Percentiles rank a stretch among this genome's conserved stretches.
Conservation (phyloP, 2,113 vertebrate genomes). For the Calonectris borealis region DNA sequence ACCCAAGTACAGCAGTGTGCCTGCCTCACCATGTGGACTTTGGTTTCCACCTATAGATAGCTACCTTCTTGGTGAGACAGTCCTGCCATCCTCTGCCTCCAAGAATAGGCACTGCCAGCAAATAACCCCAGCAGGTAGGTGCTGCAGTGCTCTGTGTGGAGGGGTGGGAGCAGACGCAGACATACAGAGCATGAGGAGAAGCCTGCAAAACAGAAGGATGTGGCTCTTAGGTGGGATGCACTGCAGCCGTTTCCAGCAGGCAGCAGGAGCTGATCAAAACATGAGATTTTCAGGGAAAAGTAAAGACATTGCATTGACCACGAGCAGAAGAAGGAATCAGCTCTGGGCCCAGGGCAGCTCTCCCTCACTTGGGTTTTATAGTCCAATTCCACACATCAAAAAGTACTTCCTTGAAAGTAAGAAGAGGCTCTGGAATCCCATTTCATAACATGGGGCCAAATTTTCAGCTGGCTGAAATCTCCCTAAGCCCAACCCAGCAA, state of each 20-base stretch:
- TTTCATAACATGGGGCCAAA: neutral
- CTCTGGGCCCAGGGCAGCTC: neutral
- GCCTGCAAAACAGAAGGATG: neutral
- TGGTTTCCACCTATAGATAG: neutral
- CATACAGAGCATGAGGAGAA: neutral
- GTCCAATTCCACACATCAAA: neutral
- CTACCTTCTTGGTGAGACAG: neutral
- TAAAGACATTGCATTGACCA: neutral
- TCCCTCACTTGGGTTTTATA: neutral
- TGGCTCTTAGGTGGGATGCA: neutral
- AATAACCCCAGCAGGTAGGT: neutral
- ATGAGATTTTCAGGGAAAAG: neutral
- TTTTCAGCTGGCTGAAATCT: neutral
- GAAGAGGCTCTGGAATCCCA: neutral
- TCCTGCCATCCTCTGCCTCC: neutral
- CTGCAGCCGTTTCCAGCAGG: neutral
- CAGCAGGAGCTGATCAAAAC: neutral
- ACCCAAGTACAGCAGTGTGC: neutral
- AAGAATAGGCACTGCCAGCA: neutral
- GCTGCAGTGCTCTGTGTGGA: neutral
- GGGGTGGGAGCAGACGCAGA: neutral
- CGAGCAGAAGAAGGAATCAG: neutral
- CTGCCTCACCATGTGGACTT: neutral
- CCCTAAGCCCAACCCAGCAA: neutral
- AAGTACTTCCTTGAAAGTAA: neutral